Evolutionary conservation across 2,797 vertebrate genomes (phyloP).

Genomic region (Linurgus olivaceus): DNA sequence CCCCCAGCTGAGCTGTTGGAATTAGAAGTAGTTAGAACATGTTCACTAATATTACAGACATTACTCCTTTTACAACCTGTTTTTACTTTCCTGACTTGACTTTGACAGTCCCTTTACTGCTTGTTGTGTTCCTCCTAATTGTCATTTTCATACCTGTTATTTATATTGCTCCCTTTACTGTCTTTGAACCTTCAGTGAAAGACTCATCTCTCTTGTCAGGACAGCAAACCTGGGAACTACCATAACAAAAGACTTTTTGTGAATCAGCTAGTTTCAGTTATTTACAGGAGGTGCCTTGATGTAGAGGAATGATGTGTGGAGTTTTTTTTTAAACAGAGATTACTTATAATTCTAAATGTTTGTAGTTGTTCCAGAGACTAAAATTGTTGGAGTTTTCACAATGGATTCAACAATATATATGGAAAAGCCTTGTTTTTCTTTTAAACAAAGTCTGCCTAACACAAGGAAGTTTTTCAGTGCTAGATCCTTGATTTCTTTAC

Average conservation of each 20-base stretch:
- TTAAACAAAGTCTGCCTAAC: not conserved
- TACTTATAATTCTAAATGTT: not conserved
- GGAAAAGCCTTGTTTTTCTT: not conserved
- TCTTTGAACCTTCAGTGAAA: not conserved
- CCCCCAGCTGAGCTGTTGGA: not conserved
- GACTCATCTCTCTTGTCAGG: not conserved
- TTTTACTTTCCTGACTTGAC: not conserved
- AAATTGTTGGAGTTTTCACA: not conserved
- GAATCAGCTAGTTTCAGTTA: not conserved
- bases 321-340: not conserved
- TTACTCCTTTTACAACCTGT: not conserved
- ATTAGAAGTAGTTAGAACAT: not conserved
- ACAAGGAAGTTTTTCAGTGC: not conserved
- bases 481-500: not conserved
- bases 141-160: slow-evolving; percentile 10
- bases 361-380: not conserved
- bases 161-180: slow-evolving; percentile 17
- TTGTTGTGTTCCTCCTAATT: not conserved
- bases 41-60: not conserved
- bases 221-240: not conserved
- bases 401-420: not conserved
- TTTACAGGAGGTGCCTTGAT: not conserved
- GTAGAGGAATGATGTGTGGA: not conserved
- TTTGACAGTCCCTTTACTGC: slow-evolving; percentile 8
- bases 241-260: not conserved